Evolutionary conservation across 2,888 invertebrate genomes (phyloP), one percentile per base, ranked within the genome.

Genomic region (Andrena trimmerana): DNA sequence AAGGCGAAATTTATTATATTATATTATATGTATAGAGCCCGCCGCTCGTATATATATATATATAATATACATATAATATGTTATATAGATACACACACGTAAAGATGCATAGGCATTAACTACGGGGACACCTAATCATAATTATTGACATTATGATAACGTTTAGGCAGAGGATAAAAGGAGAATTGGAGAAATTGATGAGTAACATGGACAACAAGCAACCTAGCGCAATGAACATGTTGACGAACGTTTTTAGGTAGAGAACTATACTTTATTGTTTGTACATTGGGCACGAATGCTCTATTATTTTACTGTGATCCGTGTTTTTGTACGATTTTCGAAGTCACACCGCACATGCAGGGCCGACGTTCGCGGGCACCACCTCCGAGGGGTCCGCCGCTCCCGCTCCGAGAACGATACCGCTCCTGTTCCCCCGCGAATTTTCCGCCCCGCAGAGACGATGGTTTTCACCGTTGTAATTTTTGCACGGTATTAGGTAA

Each of bases 271-370:
- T 86, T 91, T 89, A 91, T 91, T 90, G 90, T 92, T 92, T 92
- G 90, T 92, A 92, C 88, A 91, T 92, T 88, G 90, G 91, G 90
- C 91, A 92, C 90, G 88, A 91, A 88, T 89, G 90, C 91, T 91
- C 90, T 90, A 91, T 91, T 89, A 89, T 91, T 91, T 91, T 86
- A 90, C 91, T 89, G 88, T 91, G 89, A 90, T 91, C 89, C 89
- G 86, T 89, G 88, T 89, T 92, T 57, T 92, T 91, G 84, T 92
- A 91, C 91, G 83, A 91, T 91, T 92, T 91, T 92, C 89, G 86
- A 90, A 88, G 87, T 90, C 88, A 88, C 90, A 88, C 86, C 86
- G 90, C 90, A 92, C 89, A 89, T 73, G 68, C 87, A 85, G 87
- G 78, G 78, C 79, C 78, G 85, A 73, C 84, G 83, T 87, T 86